Base-by-base conservation (phyloP, 2,797 vertebrate species). In the Hypotaenidia okinawae region DNA sequence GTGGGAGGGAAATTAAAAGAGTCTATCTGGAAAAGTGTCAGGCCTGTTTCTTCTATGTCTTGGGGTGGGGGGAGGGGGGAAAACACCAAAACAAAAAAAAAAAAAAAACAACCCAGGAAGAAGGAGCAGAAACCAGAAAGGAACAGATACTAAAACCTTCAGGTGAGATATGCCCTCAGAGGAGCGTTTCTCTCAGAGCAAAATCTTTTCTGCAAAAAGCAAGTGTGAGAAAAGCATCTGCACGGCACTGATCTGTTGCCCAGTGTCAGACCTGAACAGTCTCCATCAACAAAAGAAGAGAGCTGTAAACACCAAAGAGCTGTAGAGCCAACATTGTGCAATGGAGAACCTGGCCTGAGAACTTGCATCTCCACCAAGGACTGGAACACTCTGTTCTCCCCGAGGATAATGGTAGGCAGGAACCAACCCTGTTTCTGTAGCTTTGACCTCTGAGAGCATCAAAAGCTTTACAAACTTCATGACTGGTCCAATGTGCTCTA, bases 181-280 rank as follows among this genome's bases (percentile, higher is more conserved):
- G 68, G 47, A 73, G 6, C 15, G 6, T 66, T 37, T 45, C 10
- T 19, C 32, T 72, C 35, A 32, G 10, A 80, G 35, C 24, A 83
- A 82, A 81, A 25, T 30, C 25, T 54, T 52, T 57, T n/a, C 35
- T 32, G 24, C 22, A 11, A 67, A 75, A 75, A 92, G 32, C 35
- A 58, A 19, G 0, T 55, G 32, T 13, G 45, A 75, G 49, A 62
- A 66, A 81, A 75, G 14, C 5, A 10, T 4, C 57, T 22, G 7
- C 0, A 0, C 13, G 52, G 67, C 81, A 89, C 17, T 1, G 0
- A 33, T 9, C 24, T 52, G 75, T 23, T 49, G 18, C 6, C 45
- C 1, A 2, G 30, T 70, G 73, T 16, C 41, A 63, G 37, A 66
- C 77, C 80, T 2, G 1, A 47, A 39, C 35, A 23, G 9, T 30